Percentiles rank a stretch among this genome's conserved stretches.
Evolutionary conservation across 2,888 invertebrate species (phyloP).

Genomic region (Acleris laterana): DNA sequence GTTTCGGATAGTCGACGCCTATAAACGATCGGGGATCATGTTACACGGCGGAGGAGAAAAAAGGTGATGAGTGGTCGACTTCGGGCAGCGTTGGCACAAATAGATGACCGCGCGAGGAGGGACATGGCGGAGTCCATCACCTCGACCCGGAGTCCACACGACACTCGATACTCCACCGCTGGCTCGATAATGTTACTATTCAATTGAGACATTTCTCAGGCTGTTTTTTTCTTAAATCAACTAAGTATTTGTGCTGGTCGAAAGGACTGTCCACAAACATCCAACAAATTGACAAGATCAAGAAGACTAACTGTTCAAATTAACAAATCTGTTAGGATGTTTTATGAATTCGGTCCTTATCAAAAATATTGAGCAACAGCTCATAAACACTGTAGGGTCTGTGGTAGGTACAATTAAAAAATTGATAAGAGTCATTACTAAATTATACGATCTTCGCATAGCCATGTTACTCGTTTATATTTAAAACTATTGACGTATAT

Average conservation of each 20-base stretch:
- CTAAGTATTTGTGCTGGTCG: neutral
- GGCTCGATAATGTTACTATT: slow-evolving; percentile 58
- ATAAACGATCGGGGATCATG: slow-evolving; percentile 80
- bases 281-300: neutral
- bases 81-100: slow-evolving; percentile 68
- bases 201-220: slow-evolving; percentile 35
- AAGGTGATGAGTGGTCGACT: slow-evolving; percentile 78
- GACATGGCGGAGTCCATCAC: slow-evolving; percentile 54
- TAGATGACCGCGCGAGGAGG: slow-evolving; percentile 59
- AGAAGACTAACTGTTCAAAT: neutral
- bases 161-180: slow-evolving; percentile 55
- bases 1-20: slow-evolving; percentile 71
- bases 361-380: slow-evolving; percentile 10
- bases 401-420: slow-evolving; percentile 33
- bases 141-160: slow-evolving; percentile 50
- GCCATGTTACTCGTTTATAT: slow-evolving; percentile 26
- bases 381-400: neutral
- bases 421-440: slow-evolving; percentile 34
- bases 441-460: slow-evolving; percentile 34
- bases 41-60: slow-evolving; percentile 69
- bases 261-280: neutral
- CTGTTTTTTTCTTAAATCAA: neutral
- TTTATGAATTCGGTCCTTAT: neutral
- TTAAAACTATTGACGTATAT: slow-evolving; percentile 24
- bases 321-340: too few species aligned